Percentiles rank a stretch among this genome's conserved stretches.
phyloP scores from a whole-genome alignment of 2,797 vertebrate species.

The Macropodus opercularis region DNA sequence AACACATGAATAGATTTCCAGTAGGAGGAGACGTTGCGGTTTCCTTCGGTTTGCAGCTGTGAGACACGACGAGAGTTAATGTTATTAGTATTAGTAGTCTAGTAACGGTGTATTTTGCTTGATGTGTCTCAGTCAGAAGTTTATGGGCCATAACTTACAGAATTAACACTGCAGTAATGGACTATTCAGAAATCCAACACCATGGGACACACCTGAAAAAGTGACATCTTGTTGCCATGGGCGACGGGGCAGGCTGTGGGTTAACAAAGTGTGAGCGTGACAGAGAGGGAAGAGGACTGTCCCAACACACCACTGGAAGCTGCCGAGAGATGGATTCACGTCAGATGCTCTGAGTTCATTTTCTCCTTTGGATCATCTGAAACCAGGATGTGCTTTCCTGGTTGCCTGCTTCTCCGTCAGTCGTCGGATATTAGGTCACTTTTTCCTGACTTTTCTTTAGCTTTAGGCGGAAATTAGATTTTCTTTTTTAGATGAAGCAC shows the following conservation, averaged over 20 bases:
- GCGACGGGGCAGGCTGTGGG: slow-evolving; percentile 46
- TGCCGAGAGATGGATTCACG: neutral
- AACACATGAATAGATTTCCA: too few relatives aligned
- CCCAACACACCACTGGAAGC: slow-evolving; percentile 17
- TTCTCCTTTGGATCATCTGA: neutral
- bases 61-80: too few relatives aligned
- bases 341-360: neutral
- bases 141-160: neutral
- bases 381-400: neutral
- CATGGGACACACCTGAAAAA: slow-evolving; percentile 64
- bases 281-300: slow-evolving; percentile 15
- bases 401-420: neutral
- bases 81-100: neutral
- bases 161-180: neutral
- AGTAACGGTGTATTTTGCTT: too few relatives aligned
- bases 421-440: neutral
- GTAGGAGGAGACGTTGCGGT: too few relatives aligned
- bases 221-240: slow-evolving; percentile 65
- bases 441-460: slow-evolving; percentile 10
- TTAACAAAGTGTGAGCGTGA: slow-evolving; percentile 28
- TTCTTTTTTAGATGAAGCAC: neutral
- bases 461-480: neutral
- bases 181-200: slow-evolving; percentile 56
- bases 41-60: too few relatives aligned
- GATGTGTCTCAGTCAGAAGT: neutral